Evolutionary conservation across 92 coral and sea anemone genomes (phyloP).

Genomic region (Ricordea florida): DNA sequence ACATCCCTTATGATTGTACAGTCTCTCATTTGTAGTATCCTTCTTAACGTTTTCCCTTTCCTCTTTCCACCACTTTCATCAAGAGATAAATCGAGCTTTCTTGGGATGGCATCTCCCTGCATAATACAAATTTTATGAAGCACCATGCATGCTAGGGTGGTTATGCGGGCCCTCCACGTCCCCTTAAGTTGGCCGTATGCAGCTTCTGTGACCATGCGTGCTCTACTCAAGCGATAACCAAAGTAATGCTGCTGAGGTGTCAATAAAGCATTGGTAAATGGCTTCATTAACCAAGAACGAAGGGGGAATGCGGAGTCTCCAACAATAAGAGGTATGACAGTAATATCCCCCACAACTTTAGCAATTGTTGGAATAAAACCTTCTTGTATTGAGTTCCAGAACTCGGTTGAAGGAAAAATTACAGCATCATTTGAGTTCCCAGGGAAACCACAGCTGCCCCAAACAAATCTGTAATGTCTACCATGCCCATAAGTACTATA

Average conservation of each 20-base stretch:
- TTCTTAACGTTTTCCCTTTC: slow-evolving; percentile 60
- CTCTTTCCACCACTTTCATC: slow-evolving; percentile 49
- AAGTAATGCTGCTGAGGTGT: not conserved
- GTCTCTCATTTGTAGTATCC: too few species aligned
- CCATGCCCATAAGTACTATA: slow-evolving; percentile 2
- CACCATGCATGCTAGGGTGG: slow-evolving; percentile 20
- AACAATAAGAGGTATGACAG: slow-evolving; percentile 26
- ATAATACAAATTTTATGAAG: slow-evolving; percentile 1
- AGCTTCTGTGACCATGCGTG: slow-evolving; percentile 6
- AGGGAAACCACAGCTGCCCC: slow-evolving; percentile 10
- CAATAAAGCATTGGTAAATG: slow-evolving; percentile 23
- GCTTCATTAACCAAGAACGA: slow-evolving; percentile 28
- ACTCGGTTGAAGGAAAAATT: slow-evolving; percentile 41
- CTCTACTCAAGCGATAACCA: not conserved
- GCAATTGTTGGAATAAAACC: slow-evolving; percentile 17
- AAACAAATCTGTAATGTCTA: slow-evolving; percentile 15
- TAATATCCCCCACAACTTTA: slow-evolving; percentile 9
- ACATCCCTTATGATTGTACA: too few species aligned
- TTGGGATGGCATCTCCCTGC: too few species aligned
- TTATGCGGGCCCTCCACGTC: slow-evolving; percentile 25
- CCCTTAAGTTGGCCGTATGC: slow-evolving; percentile 38
- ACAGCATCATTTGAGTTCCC: slow-evolving; percentile 42
- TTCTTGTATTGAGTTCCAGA: slow-evolving; percentile 39
- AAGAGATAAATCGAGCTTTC: too few species aligned
- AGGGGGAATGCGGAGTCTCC: slow-evolving; percentile 50